These are phyloP conservation scores for Apus apus DNA, from an alignment of 2,113 vertebrate genomes.

Conservation along the genomic window DNA sequence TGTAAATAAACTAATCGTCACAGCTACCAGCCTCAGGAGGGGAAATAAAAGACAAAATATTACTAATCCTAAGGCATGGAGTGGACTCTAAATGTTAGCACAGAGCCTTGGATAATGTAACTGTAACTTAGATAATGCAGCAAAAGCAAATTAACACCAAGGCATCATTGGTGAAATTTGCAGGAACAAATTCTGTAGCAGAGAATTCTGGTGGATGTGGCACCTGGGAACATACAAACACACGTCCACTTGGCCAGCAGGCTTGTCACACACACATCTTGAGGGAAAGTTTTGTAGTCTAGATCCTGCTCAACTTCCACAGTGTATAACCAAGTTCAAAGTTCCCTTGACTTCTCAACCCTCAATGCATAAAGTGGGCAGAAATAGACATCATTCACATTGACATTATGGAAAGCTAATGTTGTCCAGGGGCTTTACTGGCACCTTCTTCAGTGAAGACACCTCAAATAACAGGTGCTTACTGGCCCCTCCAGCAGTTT, in stretches of 20 bases:
- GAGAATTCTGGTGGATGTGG: background rate
- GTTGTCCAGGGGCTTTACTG: background rate
- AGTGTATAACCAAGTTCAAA: accelerated
- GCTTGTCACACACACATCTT: background rate
- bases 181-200: background rate
- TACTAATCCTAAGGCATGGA: background rate
- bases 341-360: too few species aligned
- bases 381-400: too few species aligned
- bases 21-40: background rate
- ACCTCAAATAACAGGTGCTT: background rate
- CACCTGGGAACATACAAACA: background rate
- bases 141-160: background rate
- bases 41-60: background rate
- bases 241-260: background rate
- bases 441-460: background rate
- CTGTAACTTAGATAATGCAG: background rate
- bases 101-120: background rate
- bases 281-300: background rate
- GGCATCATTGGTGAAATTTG: background rate
- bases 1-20: background rate
- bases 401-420: background rate
- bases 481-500: background rate
- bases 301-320: background rate
- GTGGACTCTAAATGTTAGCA: background rate
- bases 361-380: background rate